Conservation (phyloP, 2,113 vertebrate species). For the Paradoxurus hermaphroditus region DNA sequence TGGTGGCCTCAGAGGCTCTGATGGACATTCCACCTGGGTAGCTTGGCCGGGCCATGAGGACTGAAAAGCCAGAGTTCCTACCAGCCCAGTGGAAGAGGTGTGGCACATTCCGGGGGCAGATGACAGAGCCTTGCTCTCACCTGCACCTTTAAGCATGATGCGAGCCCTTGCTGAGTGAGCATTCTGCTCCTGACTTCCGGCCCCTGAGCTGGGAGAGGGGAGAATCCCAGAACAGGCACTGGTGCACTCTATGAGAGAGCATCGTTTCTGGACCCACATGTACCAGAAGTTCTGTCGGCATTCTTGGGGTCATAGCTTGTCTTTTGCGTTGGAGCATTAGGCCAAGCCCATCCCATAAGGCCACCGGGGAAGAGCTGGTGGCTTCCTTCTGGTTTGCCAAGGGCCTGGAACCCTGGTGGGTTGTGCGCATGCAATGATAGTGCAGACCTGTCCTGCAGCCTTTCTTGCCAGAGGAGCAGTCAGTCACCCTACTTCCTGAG, state of each 20-base stretch:
- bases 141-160: neutral
- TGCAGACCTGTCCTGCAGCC: neutral
- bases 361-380: neutral
- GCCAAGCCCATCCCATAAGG: neutral
- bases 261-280: neutral
- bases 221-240: neutral
- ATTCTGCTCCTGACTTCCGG: neutral
- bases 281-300: neutral
- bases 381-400: neutral
- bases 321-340: neutral
- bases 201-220: neutral
- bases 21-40: neutral
- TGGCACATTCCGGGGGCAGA: neutral
- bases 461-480: neutral
- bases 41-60: neutral
- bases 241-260: neutral
- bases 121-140: neutral
- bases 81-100: neutral
- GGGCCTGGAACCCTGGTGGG: neutral
- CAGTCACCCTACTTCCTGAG: neutral
- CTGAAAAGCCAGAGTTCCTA: neutral
- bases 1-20: neutral
- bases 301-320: neutral
- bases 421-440: rapidly evolving
- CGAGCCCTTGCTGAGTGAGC: neutral